These are phyloP conservation scores for Orthonychiurus folsomi DNA, from an alignment of 2,888 invertebrate genomes.

Conservation along the genomic window DNA sequence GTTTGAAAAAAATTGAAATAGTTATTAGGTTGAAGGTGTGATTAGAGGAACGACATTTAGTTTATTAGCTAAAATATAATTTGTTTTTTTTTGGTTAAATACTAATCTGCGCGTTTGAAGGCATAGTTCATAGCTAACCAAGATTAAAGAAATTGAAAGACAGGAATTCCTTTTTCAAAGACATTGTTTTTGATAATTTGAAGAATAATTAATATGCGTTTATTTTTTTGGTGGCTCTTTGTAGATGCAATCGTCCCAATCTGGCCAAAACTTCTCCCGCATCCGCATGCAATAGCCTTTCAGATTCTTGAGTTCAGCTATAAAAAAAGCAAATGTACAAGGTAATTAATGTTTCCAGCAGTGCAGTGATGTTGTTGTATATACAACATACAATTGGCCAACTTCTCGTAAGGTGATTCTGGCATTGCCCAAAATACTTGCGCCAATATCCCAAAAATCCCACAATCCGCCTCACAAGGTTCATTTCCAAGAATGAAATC, in stretches of 20 bases:
- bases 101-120: too few relatives aligned
- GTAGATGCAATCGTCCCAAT: slow-evolving; percentile 16
- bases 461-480: slow-evolving; percentile 15
- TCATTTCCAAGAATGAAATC: slow-evolving; percentile 13
- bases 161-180: too few relatives aligned
- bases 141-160: too few relatives aligned
- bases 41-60: too few relatives aligned
- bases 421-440: slow-evolving; percentile 11
- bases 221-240: too few relatives aligned
- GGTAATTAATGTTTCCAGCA: neutral
- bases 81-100: too few relatives aligned
- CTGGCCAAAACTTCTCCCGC: slow-evolving; percentile 26
- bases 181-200: too few relatives aligned
- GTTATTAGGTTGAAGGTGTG: too few relatives aligned
- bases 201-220: too few relatives aligned
- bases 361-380: neutral
- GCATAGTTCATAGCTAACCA: too few relatives aligned
- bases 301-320: slow-evolving; percentile 26
- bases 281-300: slow-evolving; percentile 27
- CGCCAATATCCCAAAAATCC: slow-evolving; percentile 16
- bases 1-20: too few relatives aligned
- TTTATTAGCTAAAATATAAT: too few relatives aligned
- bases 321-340: neutral
- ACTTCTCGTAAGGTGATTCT: slow-evolving; percentile 14
- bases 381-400: slow-evolving; percentile 12